Base-by-base conservation (phyloP, 1,140 invertebrate species). In the Bombus affinis region DNA sequence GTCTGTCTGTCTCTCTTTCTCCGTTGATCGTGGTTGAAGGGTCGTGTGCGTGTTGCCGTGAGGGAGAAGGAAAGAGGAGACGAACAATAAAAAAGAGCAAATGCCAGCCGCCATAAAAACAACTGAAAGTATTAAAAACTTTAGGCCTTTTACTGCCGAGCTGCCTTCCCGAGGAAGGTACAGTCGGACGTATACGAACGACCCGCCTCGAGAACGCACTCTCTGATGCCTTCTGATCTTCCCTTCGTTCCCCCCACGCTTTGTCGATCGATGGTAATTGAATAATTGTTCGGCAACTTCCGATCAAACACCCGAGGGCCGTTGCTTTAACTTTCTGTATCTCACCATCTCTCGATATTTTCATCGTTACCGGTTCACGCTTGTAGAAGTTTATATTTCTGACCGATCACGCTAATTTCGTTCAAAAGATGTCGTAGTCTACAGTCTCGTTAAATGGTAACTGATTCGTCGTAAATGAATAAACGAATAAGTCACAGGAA, bases 121-220 rank as follows among this genome's bases (percentile, higher is more conserved):
- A 93, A 94, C 92, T 92, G 92, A 94, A 95, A 95, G 93, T 95
- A 95, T 94, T 95, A 95, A 95, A 95, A 94, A 94, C 88, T 92
- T 92, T 92, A 90, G 90, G 90, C 87, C 92, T 94, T 93, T 94
- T 92, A 94, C 93, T 91, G 92, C 92, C 83, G 70, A 75, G 68
- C 88, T 89, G 85, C 81, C 70, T 76, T 77, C 81, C 74, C 28
- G 28, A 8, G n/a, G 15, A 44, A 72, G 70, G 39, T 72, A 72
- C 39, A 42, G 37, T 42, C 70, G 39, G 37, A 72, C 57, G 87
- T 62, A 62, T 53, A 74, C 77, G 57, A 78, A 82, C 74, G 65
- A 59, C 78, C 71, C 59, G 79, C 32, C 71, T 71, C 66, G 42
- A 39, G 37, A 25, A 62, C 59, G 28, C 25, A 6, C 2, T 3